Evolutionary conservation across 2,797 vertebrate species (phyloP), one percentile per base, ranked within the genome.

Genomic region (Meriones psammophilus): DNA sequence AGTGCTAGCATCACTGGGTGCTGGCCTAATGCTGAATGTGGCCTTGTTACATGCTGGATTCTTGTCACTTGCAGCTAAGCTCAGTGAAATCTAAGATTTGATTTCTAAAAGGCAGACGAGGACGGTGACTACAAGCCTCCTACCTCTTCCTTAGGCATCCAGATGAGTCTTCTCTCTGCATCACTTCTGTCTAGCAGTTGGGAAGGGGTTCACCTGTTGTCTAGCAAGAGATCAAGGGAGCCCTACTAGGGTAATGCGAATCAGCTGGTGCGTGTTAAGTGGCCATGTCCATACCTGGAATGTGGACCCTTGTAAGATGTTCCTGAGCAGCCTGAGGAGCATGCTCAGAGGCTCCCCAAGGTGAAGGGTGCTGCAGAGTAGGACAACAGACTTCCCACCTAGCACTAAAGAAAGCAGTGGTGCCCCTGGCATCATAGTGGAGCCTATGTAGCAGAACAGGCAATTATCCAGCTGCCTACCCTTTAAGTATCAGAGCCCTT

Each of bases 71-170:
- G 9, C 46, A 88, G 54, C 71, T 96, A 39, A 66, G 66, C 85
- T 96, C 60, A 78, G 66, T 85, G 69, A 58, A 96, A 92, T 3
- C 26, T 78, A 89, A 93, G 36, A 71, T 92, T 80, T 71, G 42
- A 83, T 30, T 87, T 94, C 50, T 12, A 60, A 84, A 87, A 69
- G 54, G 4, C 46, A 83, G 56, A 36, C 68, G 74, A 87, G 18
- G 83, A 36, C 46, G 79, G 36, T 46, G 90, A 28, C 79, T 46
- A 24, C 26, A 95, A 76, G 62, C 46, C 9, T 8, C 7, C 6
- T 14, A 15, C 12, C 8, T 22, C 62, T 39, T 96, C 74, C 71
- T 91, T 42, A 92, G 91, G 54, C 64, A 1, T 56, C 22, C 36
- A 10, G 36, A 39, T 46, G 4, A n/a, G 12, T 66, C 58, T 86